Evolutionary conservation across 2,888 invertebrate species (phyloP), one percentile per base, ranked within the genome.

Genomic region (Chouioia cunea): DNA sequence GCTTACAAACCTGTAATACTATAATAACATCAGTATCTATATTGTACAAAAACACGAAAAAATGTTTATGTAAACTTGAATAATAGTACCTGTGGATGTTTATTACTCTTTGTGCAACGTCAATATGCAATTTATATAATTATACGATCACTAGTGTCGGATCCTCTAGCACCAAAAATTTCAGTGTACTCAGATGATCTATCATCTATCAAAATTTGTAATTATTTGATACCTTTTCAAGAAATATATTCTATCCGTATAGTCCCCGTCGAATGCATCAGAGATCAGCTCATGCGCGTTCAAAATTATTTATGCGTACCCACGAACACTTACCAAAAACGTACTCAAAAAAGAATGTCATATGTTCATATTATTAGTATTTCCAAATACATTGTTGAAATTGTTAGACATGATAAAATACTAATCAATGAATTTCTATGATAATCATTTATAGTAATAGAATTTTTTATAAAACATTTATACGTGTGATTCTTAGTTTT

Each of bases 31-130:
- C n/a, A 2, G 14, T 20, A 54, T 2, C 27, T 65, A 65, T 43
- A 8, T 1, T 4, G 46, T 15, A 57, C 65, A 59, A 66, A 64
- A 52, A 58, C 47, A 14, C 56, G 57, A 65, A 47, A 47, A 8
- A 65, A 65, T 48, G 57, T 16, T 48, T 23, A 12, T 46, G 52
- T 70, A 4, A 50, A 12, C 20, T 72, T 65, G 54, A 60, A 57
- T 46, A 52, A 72, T 53, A n/a, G 10, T 12, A 20, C 43, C 16
- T 58, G 54, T 46, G 50, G 50, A 22, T 47, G 50, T 36, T 47
- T 67, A 27, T 4, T 27, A 15, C 63, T 27, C 63, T 71, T 47
- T 50, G 18, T 57, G 0, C 14, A 16, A 14, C 1, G 47, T 12
- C 18, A 62, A 50, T 44, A 60, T 50, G 36, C 3, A 20, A 15